Evolutionary conservation across 2,888 invertebrate species (phyloP), one percentile per base, ranked within the genome.

Genomic region (Agrotis puta): DNA sequence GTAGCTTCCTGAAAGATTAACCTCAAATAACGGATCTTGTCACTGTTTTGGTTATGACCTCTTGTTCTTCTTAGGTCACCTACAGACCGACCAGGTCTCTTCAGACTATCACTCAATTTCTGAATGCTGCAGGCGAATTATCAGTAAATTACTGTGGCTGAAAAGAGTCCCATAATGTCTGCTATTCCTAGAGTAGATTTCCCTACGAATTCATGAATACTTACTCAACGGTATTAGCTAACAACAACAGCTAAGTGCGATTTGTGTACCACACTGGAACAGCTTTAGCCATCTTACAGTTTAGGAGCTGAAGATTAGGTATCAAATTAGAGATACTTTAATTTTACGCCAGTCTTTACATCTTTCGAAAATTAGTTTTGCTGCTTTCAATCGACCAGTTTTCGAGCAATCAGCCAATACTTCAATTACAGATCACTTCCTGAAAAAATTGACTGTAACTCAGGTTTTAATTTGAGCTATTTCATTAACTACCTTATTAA

Each of bases 401-500:
- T n/a, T n/a, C 33, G n/a, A 56, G 6, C 33, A 33, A n/a, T 33
- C 27, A 6, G 6, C 18, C n/a, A 33, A 13, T 33, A 33, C n/a
- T 33, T 56, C 6, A 2, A 14, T n/a, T 14, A 20, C n/a, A 33
- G 1, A 39, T 39, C 7, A 53, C 48, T 58, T 45, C 53, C 24
- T 24, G n/a, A 50, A 22, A 51, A 47, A 77, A 20, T 2, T 51
- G 0, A 18, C 3, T 24, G 7, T n/a, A 56, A 20, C 13, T 57
- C n/a, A 14, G 7, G 22, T 58, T 51, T 13, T 53, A 71, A 71
- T 79, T 79, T 54, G 20, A 63, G 43, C 43, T 16, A 64, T 79
- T 62, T 47, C 24, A 72, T 79, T 72, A 79, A 57, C 39, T 48
- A 43, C 24, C 51, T 58, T 74, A 80, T 66, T 79, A 54, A 59